These are phyloP conservation scores for Cinara cedri DNA, from an alignment of 2,888 invertebrate species.

Conservation along the genomic window DNA sequence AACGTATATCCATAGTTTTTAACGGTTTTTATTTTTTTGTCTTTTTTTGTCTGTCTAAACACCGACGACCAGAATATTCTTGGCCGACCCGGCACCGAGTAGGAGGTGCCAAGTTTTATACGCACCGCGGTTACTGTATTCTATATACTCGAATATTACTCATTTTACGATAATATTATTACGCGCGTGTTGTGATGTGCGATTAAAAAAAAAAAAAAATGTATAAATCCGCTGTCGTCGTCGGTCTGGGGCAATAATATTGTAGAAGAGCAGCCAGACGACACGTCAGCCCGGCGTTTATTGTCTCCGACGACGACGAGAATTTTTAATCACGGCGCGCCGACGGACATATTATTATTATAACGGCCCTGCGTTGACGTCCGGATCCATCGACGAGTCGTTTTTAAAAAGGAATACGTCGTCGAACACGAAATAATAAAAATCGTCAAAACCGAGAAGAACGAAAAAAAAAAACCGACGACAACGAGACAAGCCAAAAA, in stretches of 20 bases:
- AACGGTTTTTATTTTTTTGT: background rate
- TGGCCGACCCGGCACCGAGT: no score
- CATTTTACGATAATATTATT: background rate
- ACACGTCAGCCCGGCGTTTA: constrained; percentile 19
- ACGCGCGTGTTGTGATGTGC: background rate
- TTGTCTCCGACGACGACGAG: constrained; percentile 40
- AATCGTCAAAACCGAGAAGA: constrained; percentile 16
- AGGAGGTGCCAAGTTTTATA: constrained; percentile 20
- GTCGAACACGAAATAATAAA: background rate
- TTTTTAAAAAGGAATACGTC: constrained; percentile 19
- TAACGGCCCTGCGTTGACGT: constrained; percentile 24
- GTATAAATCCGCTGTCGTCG: constrained; percentile 50
- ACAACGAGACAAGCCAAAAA: constrained; percentile 20
- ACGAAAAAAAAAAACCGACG: constrained; percentile 6
- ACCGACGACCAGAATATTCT: no score
- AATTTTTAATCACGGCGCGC: constrained; percentile 47
- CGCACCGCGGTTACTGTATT: constrained; percentile 11
- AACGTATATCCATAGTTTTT: no score
- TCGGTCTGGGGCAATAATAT: constrained; percentile 33
- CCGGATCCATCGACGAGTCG: constrained; percentile 33
- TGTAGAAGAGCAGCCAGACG: background rate
- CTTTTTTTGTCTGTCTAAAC: no score
- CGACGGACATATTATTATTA: constrained; percentile 32
- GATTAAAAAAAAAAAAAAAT: no score
- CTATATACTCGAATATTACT: background rate